Base-by-base conservation (phyloP, 1,140 invertebrate species). In the Stegodyphus dumicola region DNA sequence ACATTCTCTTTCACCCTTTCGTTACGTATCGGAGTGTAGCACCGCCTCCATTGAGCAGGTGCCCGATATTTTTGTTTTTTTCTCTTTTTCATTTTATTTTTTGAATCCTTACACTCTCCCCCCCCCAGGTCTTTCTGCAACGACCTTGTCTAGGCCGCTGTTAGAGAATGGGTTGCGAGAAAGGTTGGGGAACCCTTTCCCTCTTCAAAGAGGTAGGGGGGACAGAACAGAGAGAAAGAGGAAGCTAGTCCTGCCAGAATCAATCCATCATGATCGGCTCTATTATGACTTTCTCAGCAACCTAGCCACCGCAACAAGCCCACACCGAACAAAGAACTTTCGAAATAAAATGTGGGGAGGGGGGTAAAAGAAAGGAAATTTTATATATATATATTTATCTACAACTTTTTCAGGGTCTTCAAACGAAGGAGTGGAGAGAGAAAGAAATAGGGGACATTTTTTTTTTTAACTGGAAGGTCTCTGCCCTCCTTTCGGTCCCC, bases 201-300 rank as follows among this genome's bases (percentile, higher is more conserved):
- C 15, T 11, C 56, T 15, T 60, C 56, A 15, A 9, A 15, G 56
- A 51, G 17, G 33, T 33, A 60, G 56, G 15, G 56, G 56, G 56
- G 56, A 11, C 9, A 48, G 49, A 11, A 51, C 33, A 49, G 10
- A n/a, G 48, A 49, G 33, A 49, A 52, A 33, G 18, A 51, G 73
- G 52, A 64, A 71, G 78, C 18, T 53, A 69, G 78, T 65, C 67
- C 78, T 73, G 66, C 56, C 49, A 7, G 52, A 52, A 81, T 74
- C 79, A 81, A 83, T 83, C 80, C 80, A 83, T 83, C 80, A 83
- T 75, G 80, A 66, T 65, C 70, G 70, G 52, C 48, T 75, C 70
- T 83, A 70, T 83, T 83, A 83, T 83, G 80, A 83, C 80, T 83
- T 83, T 71, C 71, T 66, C 64, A 48, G 71, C 18, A 53, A 79